Percentiles rank a stretch among this genome's conserved stretches.
Evolutionary conservation across 2,797 vertebrate species (phyloP).

Genomic region (Harpagifer antarcticus): DNA sequence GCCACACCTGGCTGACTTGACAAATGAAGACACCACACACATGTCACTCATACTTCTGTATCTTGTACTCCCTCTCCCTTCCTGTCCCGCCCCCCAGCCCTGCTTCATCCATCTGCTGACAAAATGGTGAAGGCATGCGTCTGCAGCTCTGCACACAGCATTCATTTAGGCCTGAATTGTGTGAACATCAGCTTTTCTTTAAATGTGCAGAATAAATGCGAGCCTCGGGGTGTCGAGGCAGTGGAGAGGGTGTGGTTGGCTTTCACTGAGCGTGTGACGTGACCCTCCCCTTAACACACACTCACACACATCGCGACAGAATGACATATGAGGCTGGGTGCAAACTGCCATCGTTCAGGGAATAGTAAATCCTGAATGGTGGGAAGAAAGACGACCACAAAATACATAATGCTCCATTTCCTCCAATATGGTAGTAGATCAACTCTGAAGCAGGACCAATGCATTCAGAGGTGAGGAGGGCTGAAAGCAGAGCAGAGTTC

Average conservation of each 20-base stretch:
- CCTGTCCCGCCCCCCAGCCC: slow-evolving; percentile 17
- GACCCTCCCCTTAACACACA: slow-evolving; percentile 35
- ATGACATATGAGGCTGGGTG: slow-evolving; percentile 83
- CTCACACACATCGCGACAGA: slow-evolving; percentile 47
- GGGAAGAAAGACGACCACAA: slow-evolving; percentile 81
- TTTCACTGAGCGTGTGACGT: slow-evolving; percentile 34
- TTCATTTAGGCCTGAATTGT: slow-evolving; percentile 53
- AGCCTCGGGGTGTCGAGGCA: slow-evolving; percentile 13
- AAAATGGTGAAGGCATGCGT: slow-evolving; percentile 35
- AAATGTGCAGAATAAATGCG: slow-evolving; percentile 63
- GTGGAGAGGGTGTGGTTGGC: slow-evolving; percentile 24
- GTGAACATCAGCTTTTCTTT: slow-evolving; percentile 67
- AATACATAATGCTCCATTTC: slow-evolving; percentile 80
- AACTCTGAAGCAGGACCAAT: slow-evolving; percentile 47
- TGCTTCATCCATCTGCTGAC: slow-evolving; percentile 59
- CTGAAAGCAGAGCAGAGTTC: slow-evolving; percentile 22
- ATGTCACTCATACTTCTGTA: slow-evolving; percentile 59
- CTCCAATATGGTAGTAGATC: slow-evolving; percentile 79
- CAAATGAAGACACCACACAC: slow-evolving; percentile 66
- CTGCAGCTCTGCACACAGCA: slow-evolving; percentile 34
- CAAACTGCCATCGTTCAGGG: slow-evolving; percentile 81
- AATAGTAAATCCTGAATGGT: slow-evolving; percentile 84
- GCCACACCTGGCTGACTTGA: slow-evolving; percentile 67
- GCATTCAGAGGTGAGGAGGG: slow-evolving; percentile 22
- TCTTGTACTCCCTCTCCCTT: slow-evolving; percentile 19